Conservation (phyloP, 2,797 vertebrate genomes). For the Bothrops alternatus region DNA sequence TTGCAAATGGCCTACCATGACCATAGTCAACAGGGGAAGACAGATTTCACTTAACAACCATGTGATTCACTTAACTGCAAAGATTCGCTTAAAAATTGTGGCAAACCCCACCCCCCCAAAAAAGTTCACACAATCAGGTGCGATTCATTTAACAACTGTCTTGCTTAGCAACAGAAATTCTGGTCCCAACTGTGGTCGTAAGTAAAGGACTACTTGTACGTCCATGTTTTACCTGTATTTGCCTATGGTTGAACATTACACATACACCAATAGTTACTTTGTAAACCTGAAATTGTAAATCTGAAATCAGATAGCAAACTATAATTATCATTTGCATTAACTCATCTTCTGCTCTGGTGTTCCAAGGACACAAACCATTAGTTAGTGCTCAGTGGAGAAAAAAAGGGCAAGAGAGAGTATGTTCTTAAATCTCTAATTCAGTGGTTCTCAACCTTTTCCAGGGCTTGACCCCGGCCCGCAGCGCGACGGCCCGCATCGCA, state of each 20-base stretch:
- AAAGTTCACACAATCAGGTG: background rate
- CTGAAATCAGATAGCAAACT: background rate
- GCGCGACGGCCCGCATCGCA: too few species aligned
- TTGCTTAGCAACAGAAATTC: background rate
- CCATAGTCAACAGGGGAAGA: background rate
- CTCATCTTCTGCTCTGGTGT: background rate
- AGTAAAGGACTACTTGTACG: background rate
- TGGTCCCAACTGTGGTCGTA: background rate
- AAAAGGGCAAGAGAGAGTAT: background rate
- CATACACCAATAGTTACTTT: background rate
- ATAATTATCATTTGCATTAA: background rate
- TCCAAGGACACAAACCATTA: background rate
- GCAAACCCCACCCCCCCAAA: background rate
- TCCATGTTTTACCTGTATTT: background rate
- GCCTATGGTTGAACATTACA: background rate
- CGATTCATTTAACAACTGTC: background rate
- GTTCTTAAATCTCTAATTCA: background rate
- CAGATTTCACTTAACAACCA: background rate
- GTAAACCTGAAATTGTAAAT: background rate
- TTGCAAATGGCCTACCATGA: background rate
- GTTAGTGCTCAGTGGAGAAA: background rate
- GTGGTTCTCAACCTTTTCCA: too few species aligned
- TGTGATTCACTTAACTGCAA: background rate
- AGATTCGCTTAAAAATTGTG: background rate
- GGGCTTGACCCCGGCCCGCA: too few species aligned